Conservation (phyloP, 2,113 vertebrate genomes). For the Bos indicus region DNA sequence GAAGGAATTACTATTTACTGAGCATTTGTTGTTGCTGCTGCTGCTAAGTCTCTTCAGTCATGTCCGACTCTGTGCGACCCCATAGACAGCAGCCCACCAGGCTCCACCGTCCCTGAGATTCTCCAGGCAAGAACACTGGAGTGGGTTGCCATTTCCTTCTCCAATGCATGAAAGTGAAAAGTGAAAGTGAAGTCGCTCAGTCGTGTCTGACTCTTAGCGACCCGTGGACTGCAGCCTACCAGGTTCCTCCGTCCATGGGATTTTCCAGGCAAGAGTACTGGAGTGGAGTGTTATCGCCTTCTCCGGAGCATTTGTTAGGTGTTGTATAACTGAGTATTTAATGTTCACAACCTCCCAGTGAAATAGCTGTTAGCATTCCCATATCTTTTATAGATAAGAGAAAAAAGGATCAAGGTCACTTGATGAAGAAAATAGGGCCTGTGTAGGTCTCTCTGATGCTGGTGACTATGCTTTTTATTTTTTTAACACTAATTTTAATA, state of each 20-base stretch:
- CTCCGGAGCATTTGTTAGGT: too few species aligned
- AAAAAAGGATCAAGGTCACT: background rate
- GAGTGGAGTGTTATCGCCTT: too few species aligned
- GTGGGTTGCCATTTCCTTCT: too few species aligned
- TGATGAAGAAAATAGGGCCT: background rate
- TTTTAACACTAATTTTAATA: constrained; percentile 8
- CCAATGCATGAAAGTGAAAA: too few species aligned
- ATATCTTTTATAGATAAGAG: constrained; percentile 27
- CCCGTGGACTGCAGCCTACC: too few species aligned
- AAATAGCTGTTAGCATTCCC: constrained; percentile 20
- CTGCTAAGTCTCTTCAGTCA: background rate
- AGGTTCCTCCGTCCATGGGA: too few species aligned
- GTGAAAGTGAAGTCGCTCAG: too few species aligned
- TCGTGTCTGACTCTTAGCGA: accelerated
- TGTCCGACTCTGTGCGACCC: background rate
- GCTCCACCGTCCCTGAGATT: accelerated
- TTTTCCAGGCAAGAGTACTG: too few species aligned
- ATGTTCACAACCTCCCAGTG: background rate
- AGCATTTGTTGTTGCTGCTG: background rate
- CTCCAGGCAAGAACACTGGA: too few species aligned
- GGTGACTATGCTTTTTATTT: background rate
- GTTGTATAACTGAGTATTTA: background rate
- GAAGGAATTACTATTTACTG: constrained; percentile 1
- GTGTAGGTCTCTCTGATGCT: background rate
- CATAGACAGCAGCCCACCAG: background rate